Percentiles rank a stretch among this genome's conserved stretches.
Evolutionary conservation across 2,113 vertebrate genomes (phyloP).

Genomic region (Bambusicola thoracicus): DNA sequence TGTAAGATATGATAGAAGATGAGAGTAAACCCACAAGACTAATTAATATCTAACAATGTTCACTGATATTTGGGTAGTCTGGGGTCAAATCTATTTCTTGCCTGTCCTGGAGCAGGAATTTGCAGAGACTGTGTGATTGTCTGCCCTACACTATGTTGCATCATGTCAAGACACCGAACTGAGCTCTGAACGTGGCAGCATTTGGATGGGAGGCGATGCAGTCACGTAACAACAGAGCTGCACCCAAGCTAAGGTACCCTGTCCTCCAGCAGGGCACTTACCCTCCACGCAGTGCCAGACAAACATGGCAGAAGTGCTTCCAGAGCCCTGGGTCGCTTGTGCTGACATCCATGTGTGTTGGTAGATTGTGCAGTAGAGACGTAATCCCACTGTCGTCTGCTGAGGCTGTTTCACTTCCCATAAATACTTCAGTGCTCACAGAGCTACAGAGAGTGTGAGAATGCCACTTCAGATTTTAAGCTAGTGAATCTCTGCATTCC

Average conservation of each 20-base stretch:
- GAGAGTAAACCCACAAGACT: not conserved
- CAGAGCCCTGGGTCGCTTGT: not conserved
- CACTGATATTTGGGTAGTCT: not conserved
- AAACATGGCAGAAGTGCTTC: not conserved
- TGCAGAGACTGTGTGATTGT: not conserved
- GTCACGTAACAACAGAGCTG: fast-evolving
- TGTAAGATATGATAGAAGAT: not conserved
- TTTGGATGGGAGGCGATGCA: not conserved
- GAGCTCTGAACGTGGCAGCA: not conserved
- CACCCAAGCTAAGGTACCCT: not conserved
- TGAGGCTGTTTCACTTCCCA: not conserved
- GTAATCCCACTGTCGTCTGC: not conserved
- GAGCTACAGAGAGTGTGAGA: not conserved
- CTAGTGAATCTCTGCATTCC: not conserved
- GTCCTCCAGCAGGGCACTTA: fast-evolving
- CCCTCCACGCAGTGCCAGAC: fast-evolving
- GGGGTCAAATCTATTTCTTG: not conserved
- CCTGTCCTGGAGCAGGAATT: not conserved
- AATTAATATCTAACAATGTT: not conserved
- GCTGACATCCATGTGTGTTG: not conserved
- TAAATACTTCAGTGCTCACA: not conserved
- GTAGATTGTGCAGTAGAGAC: not conserved
- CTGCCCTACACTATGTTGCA: not conserved
- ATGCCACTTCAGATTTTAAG: not conserved
- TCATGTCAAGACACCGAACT: not conserved